phyloP scores from a whole-genome alignment of 2,797 vertebrate genomes.

The Acanthurus leucopareius region DNA sequence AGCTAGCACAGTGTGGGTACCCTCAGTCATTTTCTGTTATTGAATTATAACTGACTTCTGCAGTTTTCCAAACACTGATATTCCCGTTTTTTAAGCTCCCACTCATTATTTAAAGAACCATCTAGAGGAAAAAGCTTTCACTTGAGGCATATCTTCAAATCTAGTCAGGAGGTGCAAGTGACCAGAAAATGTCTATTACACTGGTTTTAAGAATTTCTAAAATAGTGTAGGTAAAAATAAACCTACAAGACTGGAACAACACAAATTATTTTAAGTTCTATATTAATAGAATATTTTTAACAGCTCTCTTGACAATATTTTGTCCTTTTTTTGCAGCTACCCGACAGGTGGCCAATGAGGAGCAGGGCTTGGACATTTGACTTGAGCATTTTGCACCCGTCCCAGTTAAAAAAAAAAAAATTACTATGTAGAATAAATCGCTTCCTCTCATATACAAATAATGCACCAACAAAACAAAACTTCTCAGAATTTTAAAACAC shows the following conservation, averaged over 20 bases:
- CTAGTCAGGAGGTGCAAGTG: neutral
- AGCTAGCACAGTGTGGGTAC: neutral
- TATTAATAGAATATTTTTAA: neutral
- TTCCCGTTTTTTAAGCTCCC: neutral
- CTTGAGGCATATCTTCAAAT: neutral
- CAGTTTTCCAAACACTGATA: neutral
- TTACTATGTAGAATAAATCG: constrained; percentile 15
- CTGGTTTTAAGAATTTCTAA: neutral
- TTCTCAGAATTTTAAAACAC: constrained; percentile 37
- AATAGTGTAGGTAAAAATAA: neutral
- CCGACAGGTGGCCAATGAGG: too few relatives aligned
- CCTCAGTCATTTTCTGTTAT: neutral
- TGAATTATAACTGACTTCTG: neutral
- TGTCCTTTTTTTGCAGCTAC: too few relatives aligned
- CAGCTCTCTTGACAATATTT: too few relatives aligned
- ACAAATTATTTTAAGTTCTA: too few relatives aligned
- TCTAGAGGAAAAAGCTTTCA: neutral
- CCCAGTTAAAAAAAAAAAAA: neutral
- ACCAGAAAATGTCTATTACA: neutral
- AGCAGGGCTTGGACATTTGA: neutral
- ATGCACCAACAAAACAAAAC: constrained; percentile 18
- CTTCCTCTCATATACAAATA: neutral
- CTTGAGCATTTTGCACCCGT: too few relatives aligned
- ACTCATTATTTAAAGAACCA: neutral
- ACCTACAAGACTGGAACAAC: too few relatives aligned